Base-by-base conservation (phyloP, 2,797 vertebrate species). In the Tapirus indicus region DNA sequence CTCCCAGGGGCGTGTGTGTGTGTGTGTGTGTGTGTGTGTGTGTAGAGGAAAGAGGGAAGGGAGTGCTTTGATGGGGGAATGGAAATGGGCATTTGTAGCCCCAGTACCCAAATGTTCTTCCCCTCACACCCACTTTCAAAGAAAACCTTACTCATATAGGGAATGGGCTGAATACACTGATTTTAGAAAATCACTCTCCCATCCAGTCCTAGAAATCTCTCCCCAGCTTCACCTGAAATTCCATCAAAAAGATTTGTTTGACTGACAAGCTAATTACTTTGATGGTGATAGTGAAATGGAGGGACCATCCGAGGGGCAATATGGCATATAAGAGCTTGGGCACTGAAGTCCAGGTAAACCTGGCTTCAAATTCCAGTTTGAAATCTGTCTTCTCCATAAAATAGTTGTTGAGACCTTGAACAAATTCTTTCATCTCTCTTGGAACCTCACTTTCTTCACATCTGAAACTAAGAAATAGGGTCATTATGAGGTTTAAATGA, bases 311-410 rank as follows among this genome's bases (percentile, higher is more conserved):
- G 13, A 78, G 60, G 49, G 64, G 5, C 25, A 64, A 35, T 47
- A 47, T 68, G 11, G 38, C 62, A 18, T 86, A 14, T 71, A 83
- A 94, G 94, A 97, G 25, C 60, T 95, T 90, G 14, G 25, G 2
- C 66, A 95, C 54, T n/a, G 38, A 95, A 90, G 32, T 94, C n/a
- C 47, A 79, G 71, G 62, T 92, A 74, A 92, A 93, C n/a, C n/a
- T 93, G 77, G 35, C 29, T 96, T 97, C 71, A 91, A 23, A 88
- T 95, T 94, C 41, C 56, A 80, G 41, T 92, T 94, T 68, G 20
- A 88, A 88, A 95, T 88, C 68, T 91, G 23, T 64, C 62, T 83
- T 92, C 74, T 95, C 68, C 80, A 13, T 92, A 77, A 71, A 92
- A 88, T 23, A 90, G 44, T 82, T 91, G 16, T 72, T 89, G 21